These are phyloP conservation scores for Rhineura floridana DNA, from an alignment of 2,113 vertebrate genomes.

Conservation along the genomic window DNA sequence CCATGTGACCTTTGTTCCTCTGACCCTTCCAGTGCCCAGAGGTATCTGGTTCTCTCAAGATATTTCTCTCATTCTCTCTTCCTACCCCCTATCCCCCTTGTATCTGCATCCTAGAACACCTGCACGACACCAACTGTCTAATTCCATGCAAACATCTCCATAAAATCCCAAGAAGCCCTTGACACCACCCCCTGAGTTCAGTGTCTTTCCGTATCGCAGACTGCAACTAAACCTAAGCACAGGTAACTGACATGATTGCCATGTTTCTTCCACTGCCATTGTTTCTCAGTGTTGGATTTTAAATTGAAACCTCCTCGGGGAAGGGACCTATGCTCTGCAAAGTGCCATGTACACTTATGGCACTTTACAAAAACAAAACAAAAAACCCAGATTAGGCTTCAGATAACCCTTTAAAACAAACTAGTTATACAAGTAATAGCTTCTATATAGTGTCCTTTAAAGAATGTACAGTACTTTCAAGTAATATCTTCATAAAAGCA, in stretches of 20 bases:
- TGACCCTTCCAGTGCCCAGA: neutral
- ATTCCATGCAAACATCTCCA: neutral
- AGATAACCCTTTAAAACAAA: neutral
- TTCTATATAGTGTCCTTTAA: neutral
- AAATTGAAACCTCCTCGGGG: neutral
- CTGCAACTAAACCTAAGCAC: neutral
- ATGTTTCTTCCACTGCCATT: neutral
- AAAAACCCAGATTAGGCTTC: too few species aligned
- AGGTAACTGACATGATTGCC: neutral
- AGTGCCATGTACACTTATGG: neutral
- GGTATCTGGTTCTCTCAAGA: neutral
- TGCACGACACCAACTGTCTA: neutral
- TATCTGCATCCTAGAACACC: neutral
- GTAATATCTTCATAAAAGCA: neutral
- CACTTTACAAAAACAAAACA: neutral
- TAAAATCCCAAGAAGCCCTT: neutral
- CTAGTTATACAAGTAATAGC: neutral
- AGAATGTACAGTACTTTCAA: neutral
- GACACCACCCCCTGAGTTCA: neutral
- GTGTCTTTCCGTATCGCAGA: neutral
- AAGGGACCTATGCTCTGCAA: neutral
- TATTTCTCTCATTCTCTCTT: neutral
- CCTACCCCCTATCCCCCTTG: neutral
- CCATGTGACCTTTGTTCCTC: neutral
- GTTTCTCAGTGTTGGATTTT: neutral